Conservation (phyloP, 1,140 invertebrate species). For the Drosophila equinoxialis region DNA sequence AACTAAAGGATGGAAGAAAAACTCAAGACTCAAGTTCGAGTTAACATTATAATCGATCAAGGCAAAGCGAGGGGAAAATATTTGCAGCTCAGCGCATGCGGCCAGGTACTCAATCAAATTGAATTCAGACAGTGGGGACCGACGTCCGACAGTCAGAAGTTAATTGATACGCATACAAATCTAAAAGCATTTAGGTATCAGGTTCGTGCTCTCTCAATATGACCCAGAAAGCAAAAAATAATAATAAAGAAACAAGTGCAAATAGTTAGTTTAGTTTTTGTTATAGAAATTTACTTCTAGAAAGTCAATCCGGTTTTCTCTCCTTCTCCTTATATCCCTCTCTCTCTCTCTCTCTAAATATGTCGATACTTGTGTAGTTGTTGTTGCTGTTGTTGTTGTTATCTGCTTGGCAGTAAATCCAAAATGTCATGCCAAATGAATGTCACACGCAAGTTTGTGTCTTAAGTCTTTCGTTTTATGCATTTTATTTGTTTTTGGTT, state of each 20-base stretch:
- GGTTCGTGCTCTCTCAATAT: conserved; percentile 56
- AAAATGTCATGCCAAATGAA: conserved; percentile 10
- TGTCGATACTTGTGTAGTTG: not conserved
- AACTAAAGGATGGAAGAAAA: conserved; percentile 34
- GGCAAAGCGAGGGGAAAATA: conserved; percentile 71
- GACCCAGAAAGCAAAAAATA: conserved; percentile 58
- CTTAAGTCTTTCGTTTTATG: conserved; percentile 76
- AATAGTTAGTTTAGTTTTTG: conserved; percentile 47
- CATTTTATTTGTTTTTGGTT: not conserved
- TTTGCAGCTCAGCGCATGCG: conserved; percentile 51
- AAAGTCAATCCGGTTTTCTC: conserved; percentile 26
- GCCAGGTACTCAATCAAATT: conserved; percentile 70
- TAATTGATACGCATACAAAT: conserved; percentile 75
- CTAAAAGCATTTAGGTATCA: conserved; percentile 56
- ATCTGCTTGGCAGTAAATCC: conserved; percentile 36
- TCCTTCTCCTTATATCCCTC: conserved; percentile 16
- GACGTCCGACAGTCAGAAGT: conserved; percentile 29
- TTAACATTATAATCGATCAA: conserved; percentile 82
- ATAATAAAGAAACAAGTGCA: conserved; percentile 39
- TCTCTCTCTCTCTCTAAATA: conserved; percentile 3
- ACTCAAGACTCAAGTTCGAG: conserved; percentile 46
- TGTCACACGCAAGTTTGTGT: conserved; percentile 69
- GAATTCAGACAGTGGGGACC: conserved; percentile 22
- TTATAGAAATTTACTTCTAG: conserved; percentile 47
- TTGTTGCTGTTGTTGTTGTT: conserved; percentile 35